Evolutionary conservation across 2,888 invertebrate genomes (phyloP).

Genomic region (Ennomos erosarius): DNA sequence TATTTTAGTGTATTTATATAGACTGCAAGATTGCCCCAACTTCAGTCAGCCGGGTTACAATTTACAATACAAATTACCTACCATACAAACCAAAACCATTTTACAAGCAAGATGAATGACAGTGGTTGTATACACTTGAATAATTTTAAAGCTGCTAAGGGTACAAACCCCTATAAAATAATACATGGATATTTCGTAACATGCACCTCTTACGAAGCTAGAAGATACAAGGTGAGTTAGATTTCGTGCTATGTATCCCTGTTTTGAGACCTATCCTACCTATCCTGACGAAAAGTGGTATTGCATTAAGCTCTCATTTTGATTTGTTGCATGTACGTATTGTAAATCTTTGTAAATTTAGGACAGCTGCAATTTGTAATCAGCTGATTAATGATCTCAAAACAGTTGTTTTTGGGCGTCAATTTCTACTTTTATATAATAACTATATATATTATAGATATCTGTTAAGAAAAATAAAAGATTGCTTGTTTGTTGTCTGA

Average conservation of each 20-base stretch:
- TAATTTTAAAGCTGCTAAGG: slow-evolving; percentile 91
- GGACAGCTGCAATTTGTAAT: slow-evolving; percentile 52
- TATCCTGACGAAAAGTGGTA: slow-evolving; percentile 40
- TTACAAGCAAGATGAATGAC: slow-evolving; percentile 83
- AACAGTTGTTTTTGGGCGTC: slow-evolving; percentile 65
- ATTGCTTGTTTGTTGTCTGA: too few relatives aligned
- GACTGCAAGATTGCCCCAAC: slow-evolving; percentile 9
- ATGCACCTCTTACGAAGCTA: slow-evolving; percentile 91
- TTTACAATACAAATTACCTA: slow-evolving; percentile 4
- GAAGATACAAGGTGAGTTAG: slow-evolving; percentile 90
- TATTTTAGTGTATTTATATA: slow-evolving; percentile 10
- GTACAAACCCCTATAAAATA: slow-evolving; percentile 89
- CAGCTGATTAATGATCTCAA: slow-evolving; percentile 77
- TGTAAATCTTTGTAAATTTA: slow-evolving; percentile 6
- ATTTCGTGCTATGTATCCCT: slow-evolving; percentile 9
- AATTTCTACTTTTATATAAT: background rate
- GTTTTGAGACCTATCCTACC: slow-evolving; percentile 43
- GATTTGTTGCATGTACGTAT: background rate
- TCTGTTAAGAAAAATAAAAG: too few relatives aligned
- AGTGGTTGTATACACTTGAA: slow-evolving; percentile 92
- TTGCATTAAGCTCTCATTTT: background rate
- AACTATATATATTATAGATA: too few relatives aligned
- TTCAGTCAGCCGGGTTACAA: slow-evolving; percentile 48
- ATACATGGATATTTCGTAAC: slow-evolving; percentile 95
- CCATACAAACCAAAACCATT: too few relatives aligned